Conservation (phyloP, 2,888 invertebrate species). For the Trissolcus japonicus region DNA sequence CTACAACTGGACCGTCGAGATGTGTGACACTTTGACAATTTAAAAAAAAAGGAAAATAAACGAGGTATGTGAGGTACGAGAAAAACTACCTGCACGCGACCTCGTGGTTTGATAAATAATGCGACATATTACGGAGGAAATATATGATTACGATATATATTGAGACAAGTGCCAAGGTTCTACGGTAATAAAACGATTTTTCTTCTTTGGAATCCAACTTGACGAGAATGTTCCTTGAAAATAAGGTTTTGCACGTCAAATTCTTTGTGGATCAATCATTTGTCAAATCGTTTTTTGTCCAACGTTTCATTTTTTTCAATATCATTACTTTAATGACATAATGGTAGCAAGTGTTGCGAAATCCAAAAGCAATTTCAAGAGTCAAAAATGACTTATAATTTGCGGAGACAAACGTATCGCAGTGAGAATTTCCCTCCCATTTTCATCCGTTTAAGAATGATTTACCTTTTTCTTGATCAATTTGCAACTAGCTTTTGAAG, state of each 20-base stretch:
- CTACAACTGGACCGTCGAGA: neutral
- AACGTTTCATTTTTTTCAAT: constrained; percentile 9
- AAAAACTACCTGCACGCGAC: constrained; percentile 49
- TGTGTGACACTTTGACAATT: too few species aligned
- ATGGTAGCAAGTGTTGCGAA: constrained; percentile 14
- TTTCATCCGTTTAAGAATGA: too few species aligned
- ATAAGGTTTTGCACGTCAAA: constrained; percentile 1
- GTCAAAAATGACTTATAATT: too few species aligned
- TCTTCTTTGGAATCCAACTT: constrained; percentile 6
- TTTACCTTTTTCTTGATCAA: too few species aligned
- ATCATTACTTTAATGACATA: constrained; percentile 20
- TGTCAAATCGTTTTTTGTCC: constrained; percentile 10
- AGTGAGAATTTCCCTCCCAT: too few species aligned
- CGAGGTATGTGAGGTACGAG: constrained; percentile 40
- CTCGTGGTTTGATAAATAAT: constrained; percentile 42
- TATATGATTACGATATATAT: constrained; percentile 44
- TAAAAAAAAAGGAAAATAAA: constrained; percentile 2
- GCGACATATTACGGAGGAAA: constrained; percentile 41
- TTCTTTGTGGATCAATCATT: constrained; percentile 11
- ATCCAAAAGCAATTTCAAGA: neutral
- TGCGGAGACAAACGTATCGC: too few species aligned
- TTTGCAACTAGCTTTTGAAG: too few species aligned
- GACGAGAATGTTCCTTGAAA: constrained; percentile 6
- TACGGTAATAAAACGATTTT: constrained; percentile 18
- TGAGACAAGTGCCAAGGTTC: constrained; percentile 9